Evolutionary conservation across 2,797 vertebrate genomes (phyloP), one percentile per base, ranked within the genome.

Genomic region (Anguilla marmorata): DNA sequence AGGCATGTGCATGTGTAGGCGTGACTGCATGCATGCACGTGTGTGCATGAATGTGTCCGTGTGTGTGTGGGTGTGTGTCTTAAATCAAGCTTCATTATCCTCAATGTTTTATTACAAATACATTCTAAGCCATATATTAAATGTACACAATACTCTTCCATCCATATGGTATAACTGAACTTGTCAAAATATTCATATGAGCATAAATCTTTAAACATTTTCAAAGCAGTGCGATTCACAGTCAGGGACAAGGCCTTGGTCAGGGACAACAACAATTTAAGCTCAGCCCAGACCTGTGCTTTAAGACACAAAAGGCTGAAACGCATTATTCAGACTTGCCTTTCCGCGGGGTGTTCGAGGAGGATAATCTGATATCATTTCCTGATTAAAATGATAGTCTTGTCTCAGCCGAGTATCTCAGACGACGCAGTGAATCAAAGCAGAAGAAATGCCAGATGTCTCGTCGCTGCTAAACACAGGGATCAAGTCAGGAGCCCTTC

Each of bases 351-450:
- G 2, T 48, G 30, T 72, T 72, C 14, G 33, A 19, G 72, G 5
- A 63, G 19, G 37, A 21, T 37, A 21, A 76, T 16, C 11, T 11
- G 21, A 41, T 37, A 14, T 30, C 9, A 16, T 37, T 76, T 82
- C 79, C 24, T 82, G 79, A 82, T 82, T 82, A 82, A 82, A 82
- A 82, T 82, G 45, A 79, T 41, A 21, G 33, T 7, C 24, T 21
- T 48, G 45, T 1, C 79, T 82, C 21, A 21, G 14, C 74, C 24
- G 8, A 69, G 27, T 5, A 16, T 37, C 74, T 79, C 33, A 33
- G 33, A 0, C 21, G 16, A 50, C 7, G 8, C 21, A n/a, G 11
- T 8, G 2, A 24, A 82, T 82, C 45, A 82, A 11, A 82, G 79
- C 41, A 50, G 6, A 16, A 50, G 1, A 50, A 33, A 79, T 79